Conservation (phyloP, 2,797 vertebrate species). For the Gymnopithys bicolor region DNA sequence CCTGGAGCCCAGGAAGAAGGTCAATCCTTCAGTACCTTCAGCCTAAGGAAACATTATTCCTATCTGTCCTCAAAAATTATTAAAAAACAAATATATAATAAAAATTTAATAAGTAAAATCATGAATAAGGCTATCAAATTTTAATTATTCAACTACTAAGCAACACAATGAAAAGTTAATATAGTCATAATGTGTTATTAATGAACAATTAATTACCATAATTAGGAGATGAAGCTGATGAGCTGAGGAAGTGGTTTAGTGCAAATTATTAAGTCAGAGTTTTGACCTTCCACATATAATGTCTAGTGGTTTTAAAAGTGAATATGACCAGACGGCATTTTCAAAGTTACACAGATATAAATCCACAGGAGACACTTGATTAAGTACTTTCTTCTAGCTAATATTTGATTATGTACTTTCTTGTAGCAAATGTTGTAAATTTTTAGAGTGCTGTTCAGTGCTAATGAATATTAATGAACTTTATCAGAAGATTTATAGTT, state of each 20-base stretch:
- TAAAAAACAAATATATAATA: background rate
- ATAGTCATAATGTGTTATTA: background rate
- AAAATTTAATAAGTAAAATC: background rate
- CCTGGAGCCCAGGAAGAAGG: background rate
- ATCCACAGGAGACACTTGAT: background rate
- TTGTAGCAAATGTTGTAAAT: background rate
- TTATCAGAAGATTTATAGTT: background rate
- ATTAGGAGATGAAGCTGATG: background rate
- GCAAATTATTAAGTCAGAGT: background rate
- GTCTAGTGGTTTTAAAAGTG: background rate
- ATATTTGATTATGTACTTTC: background rate
- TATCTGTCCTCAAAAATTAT: background rate
- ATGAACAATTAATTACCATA: conserved; percentile 50
- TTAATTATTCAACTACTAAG: background rate
- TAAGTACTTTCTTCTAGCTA: background rate
- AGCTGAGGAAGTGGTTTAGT: background rate
- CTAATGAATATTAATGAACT: background rate
- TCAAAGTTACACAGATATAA: background rate
- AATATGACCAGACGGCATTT: background rate
- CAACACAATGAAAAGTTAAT: conserved; percentile 27
- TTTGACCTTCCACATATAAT: background rate
- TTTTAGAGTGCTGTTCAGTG: background rate
- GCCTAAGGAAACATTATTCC: background rate
- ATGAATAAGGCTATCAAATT: background rate
- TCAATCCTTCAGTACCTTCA: background rate